Evolutionary conservation across 2,888 invertebrate genomes (phyloP).

Genomic region (Xanthorhoe spadicearia): DNA sequence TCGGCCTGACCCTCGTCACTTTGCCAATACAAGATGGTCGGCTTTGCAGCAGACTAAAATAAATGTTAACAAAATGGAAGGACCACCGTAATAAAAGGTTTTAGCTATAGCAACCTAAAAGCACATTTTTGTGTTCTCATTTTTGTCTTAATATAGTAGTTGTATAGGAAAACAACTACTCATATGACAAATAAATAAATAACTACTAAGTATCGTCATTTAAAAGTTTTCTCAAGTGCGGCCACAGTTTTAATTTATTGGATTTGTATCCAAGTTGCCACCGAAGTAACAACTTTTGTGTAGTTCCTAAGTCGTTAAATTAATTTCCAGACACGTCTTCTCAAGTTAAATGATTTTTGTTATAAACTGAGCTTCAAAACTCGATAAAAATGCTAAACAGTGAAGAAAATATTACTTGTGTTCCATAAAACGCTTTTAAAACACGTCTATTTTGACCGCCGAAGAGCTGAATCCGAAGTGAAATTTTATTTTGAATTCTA

Average conservation of each 20-base stretch:
- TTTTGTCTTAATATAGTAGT: too few relatives aligned
- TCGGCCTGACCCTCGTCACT: slow-evolving; percentile 33
- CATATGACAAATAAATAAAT: too few relatives aligned
- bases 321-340: slow-evolving; percentile 35
- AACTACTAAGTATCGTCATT: neutral
- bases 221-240: slow-evolving; percentile 16
- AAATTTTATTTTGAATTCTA: too few relatives aligned
- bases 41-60: slow-evolving; percentile 28
- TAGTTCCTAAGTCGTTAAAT: slow-evolving; percentile 35
- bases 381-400: slow-evolving; percentile 2
- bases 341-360: slow-evolving; percentile 31
- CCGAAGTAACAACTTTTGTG: slow-evolving; percentile 22
- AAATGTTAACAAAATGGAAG: slow-evolving; percentile 24
- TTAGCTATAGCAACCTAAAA: slow-evolving; percentile 1
- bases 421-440: neutral
- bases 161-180: too few relatives aligned
- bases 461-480: too few relatives aligned
- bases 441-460: too few relatives aligned
- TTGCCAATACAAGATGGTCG: slow-evolving; percentile 27
- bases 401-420: neutral
- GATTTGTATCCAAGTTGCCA: slow-evolving; percentile 25
- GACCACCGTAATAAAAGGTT: slow-evolving; percentile 2
- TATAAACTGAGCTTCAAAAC: slow-evolving; percentile 19
- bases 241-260: slow-evolving; percentile 26
- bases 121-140: neutral